These are phyloP conservation scores for Carassius auratus DNA, from an alignment of 2,113 vertebrate genomes.

Conservation along the genomic window DNA sequence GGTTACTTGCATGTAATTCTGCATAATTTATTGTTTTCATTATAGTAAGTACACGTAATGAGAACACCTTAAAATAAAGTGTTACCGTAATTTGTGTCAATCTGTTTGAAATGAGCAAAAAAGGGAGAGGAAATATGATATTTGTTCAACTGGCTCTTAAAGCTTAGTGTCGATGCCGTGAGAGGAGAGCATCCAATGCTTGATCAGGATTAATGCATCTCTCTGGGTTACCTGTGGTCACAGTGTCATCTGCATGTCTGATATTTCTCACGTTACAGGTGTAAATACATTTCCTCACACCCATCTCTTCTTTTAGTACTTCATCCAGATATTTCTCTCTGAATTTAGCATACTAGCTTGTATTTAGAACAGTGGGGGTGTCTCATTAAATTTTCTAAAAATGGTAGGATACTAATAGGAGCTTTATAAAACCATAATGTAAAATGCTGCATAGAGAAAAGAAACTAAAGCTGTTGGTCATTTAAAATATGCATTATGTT, in stretches of 20 bases:
- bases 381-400: not conserved
- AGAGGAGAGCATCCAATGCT: constrained; percentile 4
- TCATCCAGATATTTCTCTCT: not conserved
- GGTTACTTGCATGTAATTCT: too few relatives aligned
- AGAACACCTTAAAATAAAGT: too few relatives aligned
- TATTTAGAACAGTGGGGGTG: not conserved
- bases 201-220: constrained; percentile 14
- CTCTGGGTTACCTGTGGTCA: constrained; percentile 19
- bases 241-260: constrained; percentile 32
- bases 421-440: not conserved
- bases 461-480: not conserved
- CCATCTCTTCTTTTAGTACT: constrained; percentile 34
- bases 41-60: too few relatives aligned
- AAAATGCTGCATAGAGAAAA: not conserved
- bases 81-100: not conserved
- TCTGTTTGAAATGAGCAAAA: not conserved
- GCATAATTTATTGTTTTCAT: too few relatives aligned
- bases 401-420: not conserved
- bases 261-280: constrained; percentile 49
- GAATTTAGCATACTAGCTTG: not conserved
- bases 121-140: not conserved
- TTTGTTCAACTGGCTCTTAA: not conserved
- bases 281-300: constrained; percentile 52
- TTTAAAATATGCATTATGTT: not conserved
- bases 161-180: not conserved